Base-by-base conservation (phyloP, 2,797 vertebrate species). In the Mallotus villosus region DNA sequence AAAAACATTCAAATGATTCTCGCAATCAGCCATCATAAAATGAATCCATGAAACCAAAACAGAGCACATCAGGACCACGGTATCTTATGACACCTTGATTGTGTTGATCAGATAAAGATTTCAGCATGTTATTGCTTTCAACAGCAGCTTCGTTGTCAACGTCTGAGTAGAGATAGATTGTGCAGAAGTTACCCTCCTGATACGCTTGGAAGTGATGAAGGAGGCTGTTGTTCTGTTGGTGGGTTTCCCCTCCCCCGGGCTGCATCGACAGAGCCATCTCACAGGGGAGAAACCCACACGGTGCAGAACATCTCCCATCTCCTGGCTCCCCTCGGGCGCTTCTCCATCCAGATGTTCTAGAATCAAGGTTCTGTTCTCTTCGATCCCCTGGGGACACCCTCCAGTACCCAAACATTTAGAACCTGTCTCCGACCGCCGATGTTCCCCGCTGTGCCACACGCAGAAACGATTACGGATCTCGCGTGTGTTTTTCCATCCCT, bases 241-340 rank as follows among this genome's bases (percentile, higher is more conserved):
- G 73, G 61, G 63, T 69, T 69, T 67, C 61, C 71, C 32, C 73
- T 69, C 67, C 73, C 73, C 29, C 3, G 12, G 73, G 73, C 72
- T 61, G 63, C 58, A 69, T 63, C 46, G 67, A 69, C 67, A 64
- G 65, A 72, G 71, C 24, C 64, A 34, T 64, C 63, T 74, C 73
- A 69, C 55, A 51, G 55, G 67, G 69, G 67, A 59, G 73, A 67
- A 74, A 64, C 59, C 59, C 49, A 59, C 41, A 71, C 58, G 29
- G 32, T 58, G 58, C 46, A 27, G 32, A 5, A 60, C 65, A 32
- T 68, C 70, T 69, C 67, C 55, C 66, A 63, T 64, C 73, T 64
- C 67, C 21, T 32, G 65, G 70, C 51, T 67, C 65, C 74, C 34
- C 74, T 57, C 11, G 25, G 49, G 64, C 59, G 64, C 46, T 65